Conservation (phyloP, 2,888 invertebrate species). For the Margaritifera margaritifera region DNA sequence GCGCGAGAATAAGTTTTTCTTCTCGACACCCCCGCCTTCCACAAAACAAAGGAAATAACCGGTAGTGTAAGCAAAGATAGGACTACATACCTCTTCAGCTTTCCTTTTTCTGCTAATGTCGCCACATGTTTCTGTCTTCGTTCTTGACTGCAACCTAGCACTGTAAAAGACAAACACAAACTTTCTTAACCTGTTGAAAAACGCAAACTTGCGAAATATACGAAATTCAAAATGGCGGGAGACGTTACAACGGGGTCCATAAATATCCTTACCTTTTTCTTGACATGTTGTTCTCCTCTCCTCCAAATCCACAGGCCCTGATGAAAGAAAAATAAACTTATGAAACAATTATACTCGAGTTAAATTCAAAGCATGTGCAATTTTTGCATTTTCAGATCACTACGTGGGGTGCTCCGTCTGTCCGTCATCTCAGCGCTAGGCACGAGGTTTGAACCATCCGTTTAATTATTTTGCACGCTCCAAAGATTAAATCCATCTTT, state of each 20-base stretch:
- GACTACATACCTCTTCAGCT: conserved; percentile 54
- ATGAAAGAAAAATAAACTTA: too few species aligned
- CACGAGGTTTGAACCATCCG: too few species aligned
- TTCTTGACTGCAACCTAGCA: conserved; percentile 48
- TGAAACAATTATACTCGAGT: too few species aligned
- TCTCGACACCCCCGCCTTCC: neutral
- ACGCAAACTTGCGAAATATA: conserved; percentile 1
- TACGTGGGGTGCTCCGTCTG: too few species aligned
- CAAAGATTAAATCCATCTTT: too few species aligned
- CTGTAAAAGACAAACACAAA: conserved; percentile 35
- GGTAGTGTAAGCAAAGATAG: conserved; percentile 8
- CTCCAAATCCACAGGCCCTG: conserved; percentile 1
- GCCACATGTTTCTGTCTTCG: conserved; percentile 39
- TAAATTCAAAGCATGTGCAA: too few species aligned
- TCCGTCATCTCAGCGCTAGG: too few species aligned
- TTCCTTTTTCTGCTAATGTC: conserved; percentile 54
- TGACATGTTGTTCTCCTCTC: conserved; percentile 44
- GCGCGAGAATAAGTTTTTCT: neutral
- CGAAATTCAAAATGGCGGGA: conserved; percentile 49
- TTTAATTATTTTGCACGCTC: too few species aligned
- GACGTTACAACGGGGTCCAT: conserved; percentile 7
- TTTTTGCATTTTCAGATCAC: too few species aligned
- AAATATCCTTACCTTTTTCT: conserved; percentile 55
- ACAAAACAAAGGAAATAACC: conserved; percentile 38
- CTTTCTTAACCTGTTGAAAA: conserved; percentile 5